Evolutionary conservation across 2,113 vertebrate species (phyloP).

Genomic region (Silurus glanis): DNA sequence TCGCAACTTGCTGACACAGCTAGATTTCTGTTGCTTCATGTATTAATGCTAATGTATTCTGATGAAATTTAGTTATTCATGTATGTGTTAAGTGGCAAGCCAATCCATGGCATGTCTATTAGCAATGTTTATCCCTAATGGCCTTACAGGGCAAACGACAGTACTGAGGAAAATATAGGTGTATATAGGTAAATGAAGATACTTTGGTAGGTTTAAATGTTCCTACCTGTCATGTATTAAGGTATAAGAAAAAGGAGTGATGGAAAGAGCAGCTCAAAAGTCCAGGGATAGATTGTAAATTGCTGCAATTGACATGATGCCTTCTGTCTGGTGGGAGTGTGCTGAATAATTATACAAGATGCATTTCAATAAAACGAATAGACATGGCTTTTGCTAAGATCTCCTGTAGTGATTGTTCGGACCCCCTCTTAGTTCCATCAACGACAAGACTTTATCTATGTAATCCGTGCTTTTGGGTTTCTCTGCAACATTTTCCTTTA

Average conservation of each 20-base stretch:
- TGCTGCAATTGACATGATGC: slow-evolving; percentile 10
- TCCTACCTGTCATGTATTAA: background rate
- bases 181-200: background rate
- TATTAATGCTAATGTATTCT: slow-evolving; percentile 49
- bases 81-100: slow-evolving; percentile 27
- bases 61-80: slow-evolving; percentile 37
- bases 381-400: background rate
- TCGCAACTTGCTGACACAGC: slow-evolving; percentile 26
- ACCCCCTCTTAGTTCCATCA: background rate
- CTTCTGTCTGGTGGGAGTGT: background rate
- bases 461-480: background rate
- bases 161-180: background rate
- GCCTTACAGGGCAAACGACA: background rate
- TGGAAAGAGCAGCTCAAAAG: background rate
- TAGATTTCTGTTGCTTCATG: slow-evolving; percentile 40
- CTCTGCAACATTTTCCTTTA: background rate
- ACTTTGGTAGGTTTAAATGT: background rate
- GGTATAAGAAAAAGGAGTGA: background rate
- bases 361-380: slow-evolving; percentile 46
- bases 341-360: slow-evolving; percentile 24
- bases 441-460: background rate
- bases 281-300: slow-evolving; percentile 1
- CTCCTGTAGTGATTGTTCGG: background rate
- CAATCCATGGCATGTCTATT: slow-evolving; percentile 40
- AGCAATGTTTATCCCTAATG: slow-evolving; percentile 29